Evolutionary conservation across 2,797 vertebrate species (phyloP).

Genomic region (Eulemur mongoz): DNA sequence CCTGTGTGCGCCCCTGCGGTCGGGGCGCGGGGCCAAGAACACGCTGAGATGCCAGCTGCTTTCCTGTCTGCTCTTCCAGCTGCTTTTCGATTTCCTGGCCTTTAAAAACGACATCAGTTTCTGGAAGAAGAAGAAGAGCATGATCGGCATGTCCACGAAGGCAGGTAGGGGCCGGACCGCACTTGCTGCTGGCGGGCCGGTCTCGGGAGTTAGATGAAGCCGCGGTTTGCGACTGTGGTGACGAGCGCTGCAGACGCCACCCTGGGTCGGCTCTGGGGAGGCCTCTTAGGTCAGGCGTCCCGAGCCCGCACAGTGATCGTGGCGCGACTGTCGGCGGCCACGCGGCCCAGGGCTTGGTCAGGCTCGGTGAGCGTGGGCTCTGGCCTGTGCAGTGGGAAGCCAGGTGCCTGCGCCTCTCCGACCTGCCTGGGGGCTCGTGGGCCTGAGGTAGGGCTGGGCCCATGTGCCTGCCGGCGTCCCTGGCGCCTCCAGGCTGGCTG

Average conservation of each 20-base stretch:
- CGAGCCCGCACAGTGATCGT: background rate
- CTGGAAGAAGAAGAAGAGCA: constrained; percentile 95
- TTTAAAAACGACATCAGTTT: constrained; percentile 97
- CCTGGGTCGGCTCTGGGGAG: background rate
- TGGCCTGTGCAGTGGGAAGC: background rate
- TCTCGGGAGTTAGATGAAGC: background rate
- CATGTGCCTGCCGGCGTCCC: background rate
- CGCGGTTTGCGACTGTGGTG: rapidly evolving
- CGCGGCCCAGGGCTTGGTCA: background rate
- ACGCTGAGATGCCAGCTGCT: rapidly evolving
- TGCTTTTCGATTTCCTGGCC: constrained; percentile 96
- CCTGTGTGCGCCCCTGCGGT: background rate
- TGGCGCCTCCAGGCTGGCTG: background rate
- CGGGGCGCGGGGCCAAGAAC: too few species aligned
- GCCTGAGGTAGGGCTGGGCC: background rate
- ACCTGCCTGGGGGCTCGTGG: background rate
- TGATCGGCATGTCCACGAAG: constrained; percentile 95
- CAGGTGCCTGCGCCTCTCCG: background rate
- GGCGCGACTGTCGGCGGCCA: background rate
- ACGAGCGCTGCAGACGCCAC: background rate
- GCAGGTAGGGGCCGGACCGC: constrained; percentile 85
- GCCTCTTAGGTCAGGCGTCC: background rate
- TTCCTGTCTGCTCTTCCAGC: constrained; percentile 83
- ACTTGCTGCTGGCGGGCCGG: background rate
- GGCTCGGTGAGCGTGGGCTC: background rate